Conservation (phyloP, 2,888 invertebrate species). For the Crossocerus cetratus region DNA sequence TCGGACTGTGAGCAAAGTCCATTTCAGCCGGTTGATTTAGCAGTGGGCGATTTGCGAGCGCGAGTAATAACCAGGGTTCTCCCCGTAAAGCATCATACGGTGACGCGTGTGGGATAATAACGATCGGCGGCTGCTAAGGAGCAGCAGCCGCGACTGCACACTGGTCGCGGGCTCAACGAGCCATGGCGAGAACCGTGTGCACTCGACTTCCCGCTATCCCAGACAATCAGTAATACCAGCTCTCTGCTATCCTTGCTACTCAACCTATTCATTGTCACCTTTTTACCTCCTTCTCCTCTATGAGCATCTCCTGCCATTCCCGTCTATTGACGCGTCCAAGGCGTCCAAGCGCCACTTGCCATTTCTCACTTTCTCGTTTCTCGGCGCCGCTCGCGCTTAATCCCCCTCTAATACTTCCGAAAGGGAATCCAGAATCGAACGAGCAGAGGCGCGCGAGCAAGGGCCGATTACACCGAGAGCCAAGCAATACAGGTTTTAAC, state of each 20-base stretch:
- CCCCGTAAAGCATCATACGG: conserved; percentile 49
- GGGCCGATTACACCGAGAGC: too few species aligned
- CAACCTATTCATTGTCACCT: conserved; percentile 33
- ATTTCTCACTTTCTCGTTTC: too few species aligned
- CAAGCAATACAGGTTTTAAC: too few species aligned
- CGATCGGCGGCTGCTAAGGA: conserved; percentile 63
- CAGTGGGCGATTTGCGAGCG: conserved; percentile 3
- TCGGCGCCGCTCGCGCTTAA: too few species aligned
- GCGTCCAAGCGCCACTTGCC: neutral
- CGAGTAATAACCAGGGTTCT: conserved; percentile 24
- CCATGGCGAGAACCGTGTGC: conserved; percentile 64
- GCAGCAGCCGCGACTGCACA: conserved; percentile 61
- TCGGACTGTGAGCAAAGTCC: neutral
- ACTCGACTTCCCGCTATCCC: conserved; percentile 43
- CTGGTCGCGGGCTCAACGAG: conserved; percentile 69
- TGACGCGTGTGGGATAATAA: conserved; percentile 53
- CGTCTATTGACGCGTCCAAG: neutral
- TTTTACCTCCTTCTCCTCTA: neutral
- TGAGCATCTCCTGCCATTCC: conserved; percentile 7
- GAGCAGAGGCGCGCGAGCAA: too few species aligned
- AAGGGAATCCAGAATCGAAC: too few species aligned
- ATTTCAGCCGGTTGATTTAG: neutral
- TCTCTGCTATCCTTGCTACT: conserved; percentile 29
- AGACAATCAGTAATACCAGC: conserved; percentile 43
- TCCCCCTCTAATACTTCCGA: too few species aligned